Evolutionary conservation across 2,888 invertebrate genomes (phyloP), one percentile per base, ranked within the genome.

Genomic region (Cheilosia variabilis): DNA sequence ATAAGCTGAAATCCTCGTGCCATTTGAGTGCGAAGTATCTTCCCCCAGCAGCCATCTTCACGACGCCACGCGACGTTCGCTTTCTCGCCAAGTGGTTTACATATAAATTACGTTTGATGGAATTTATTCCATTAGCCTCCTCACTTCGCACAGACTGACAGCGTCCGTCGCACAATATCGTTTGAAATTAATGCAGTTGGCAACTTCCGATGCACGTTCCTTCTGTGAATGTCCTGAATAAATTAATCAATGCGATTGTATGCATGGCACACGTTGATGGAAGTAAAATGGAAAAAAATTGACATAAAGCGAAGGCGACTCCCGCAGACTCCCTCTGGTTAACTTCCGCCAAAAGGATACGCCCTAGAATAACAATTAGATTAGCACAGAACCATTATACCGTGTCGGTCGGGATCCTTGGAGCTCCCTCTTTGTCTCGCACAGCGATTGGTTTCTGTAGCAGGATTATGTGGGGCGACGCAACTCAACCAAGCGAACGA

Each of bases 301-400:
- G 55, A 37, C 55, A 53, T 10, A 34, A 24, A 37, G 47, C 9
- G 24, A 50, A 9, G 13, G 13, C 34, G 17, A 31, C n/a, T 55
- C 41, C 17, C 15, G 58, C 52, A 31, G 55, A 69, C 73, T 78
- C 63, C 27, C 27, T 77, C 62, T 83, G 43, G 58, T 57, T 65
- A 62, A 79, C 84, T 71, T 84, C 75, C 75, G 79, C 45, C 60
- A 65, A 75, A 75, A 57, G 65, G 79, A 75, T 76, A 50, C 63
- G 75, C 65, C 50, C 53, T 65, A 55, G 84, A 84, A 84, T 84
- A 71, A 71, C 79, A 84, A 84, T 84, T 84, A 76, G 84, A 84
- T 84, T 76, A 84, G 45, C 52, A 34, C 24, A 58, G 69, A 53
- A 50, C 58, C 73, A 63, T 78, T 75, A 41, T 53, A 68, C 31